phyloP scores from a whole-genome alignment of 2,888 invertebrate species.

The Drosophila prolongata region DNA sequence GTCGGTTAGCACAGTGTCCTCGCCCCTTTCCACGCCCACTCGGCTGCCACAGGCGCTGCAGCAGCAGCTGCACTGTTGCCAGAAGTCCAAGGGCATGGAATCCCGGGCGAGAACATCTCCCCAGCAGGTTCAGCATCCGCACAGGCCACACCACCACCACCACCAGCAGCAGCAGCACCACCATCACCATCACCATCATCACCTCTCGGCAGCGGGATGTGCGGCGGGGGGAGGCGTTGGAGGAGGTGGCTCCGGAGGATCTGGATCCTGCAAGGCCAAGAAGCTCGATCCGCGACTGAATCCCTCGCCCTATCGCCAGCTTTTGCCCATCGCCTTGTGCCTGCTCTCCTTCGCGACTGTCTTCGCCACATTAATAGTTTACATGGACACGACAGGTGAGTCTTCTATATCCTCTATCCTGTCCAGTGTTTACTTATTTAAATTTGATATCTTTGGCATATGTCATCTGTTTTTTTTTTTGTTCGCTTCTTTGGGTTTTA shows the following conservation, averaged over 20 bases:
- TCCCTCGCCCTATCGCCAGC: conserved; percentile 84
- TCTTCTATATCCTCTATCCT: conserved; percentile 24
- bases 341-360: conserved; percentile 92
- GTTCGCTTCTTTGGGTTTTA: conserved; percentile 19
- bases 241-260: conserved; percentile 43
- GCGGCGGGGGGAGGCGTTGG: conserved; percentile 40
- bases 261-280: conserved; percentile 80
- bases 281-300: conserved; percentile 83
- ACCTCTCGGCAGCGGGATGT: conserved; percentile 51
- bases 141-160: conserved; percentile 55
- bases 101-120: conserved; percentile 53
- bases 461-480: conserved; percentile 55
- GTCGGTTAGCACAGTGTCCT: conserved; percentile 81
- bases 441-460: conserved; percentile 77
- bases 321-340: conserved; percentile 90
- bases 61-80: conserved; percentile 79
- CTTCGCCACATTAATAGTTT: conserved; percentile 91
- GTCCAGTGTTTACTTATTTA: conserved; percentile 36
- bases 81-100: conserved; percentile 56
- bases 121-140: conserved; percentile 59
- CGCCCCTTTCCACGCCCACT: conserved; percentile 82
- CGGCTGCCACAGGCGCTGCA: conserved; percentile 71
- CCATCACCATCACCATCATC: conserved; percentile 61
- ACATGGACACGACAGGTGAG: conserved; percentile 92
- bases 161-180: conserved; percentile 41